A percentile compares a stretch with the other conserved stretches of the same genome.
phyloP scores from a whole-genome alignment of 2,113 vertebrate genomes.

The Triplophysa dalaica region DNA sequence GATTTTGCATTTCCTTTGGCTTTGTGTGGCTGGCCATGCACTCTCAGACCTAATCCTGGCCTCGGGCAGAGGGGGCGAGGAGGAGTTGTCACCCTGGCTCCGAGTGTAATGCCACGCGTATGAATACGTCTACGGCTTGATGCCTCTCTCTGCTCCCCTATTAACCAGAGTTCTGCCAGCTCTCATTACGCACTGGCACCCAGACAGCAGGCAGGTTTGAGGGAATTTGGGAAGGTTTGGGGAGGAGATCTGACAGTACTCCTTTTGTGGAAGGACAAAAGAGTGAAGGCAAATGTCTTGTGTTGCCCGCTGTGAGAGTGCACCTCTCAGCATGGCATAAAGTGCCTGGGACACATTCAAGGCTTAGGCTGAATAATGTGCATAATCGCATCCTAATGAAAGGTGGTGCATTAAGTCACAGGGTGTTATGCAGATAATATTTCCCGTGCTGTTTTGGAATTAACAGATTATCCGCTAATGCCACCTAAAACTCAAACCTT shows the following conservation, averaged over 20 bases:
- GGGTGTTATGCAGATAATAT: neutral
- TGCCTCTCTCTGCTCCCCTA: constrained; percentile 68
- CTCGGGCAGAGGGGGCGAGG: constrained; percentile 84
- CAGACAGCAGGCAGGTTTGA: constrained; percentile 67
- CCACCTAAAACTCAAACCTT: too few relatives aligned
- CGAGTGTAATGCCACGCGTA: constrained; percentile 71
- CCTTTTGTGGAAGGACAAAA: constrained; percentile 69
- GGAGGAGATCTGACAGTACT: constrained; percentile 66
- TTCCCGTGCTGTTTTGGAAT: neutral
- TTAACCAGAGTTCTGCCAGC: constrained; percentile 79
- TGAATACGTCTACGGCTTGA: constrained; percentile 74
- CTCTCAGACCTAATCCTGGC: constrained; percentile 90
- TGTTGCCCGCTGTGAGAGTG: constrained; percentile 57
- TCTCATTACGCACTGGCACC: constrained; percentile 76
- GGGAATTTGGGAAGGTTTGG: constrained; percentile 65
- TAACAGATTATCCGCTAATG: neutral
- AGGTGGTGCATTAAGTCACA: neutral
- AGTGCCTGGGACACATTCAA: constrained; percentile 34
- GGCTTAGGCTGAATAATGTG: constrained; percentile 31
- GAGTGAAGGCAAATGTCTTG: constrained; percentile 60
- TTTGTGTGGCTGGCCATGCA: constrained; percentile 73
- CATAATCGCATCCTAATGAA: constrained; percentile 8
- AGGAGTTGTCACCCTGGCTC: constrained; percentile 78
- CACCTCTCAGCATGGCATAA: constrained; percentile 52
- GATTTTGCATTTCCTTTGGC: constrained; percentile 86